A percentile compares a stretch with the other conserved stretches of the same genome.
phyloP scores from a whole-genome alignment of 2,797 vertebrate genomes.

The Eupleurogrammus muticus region DNA sequence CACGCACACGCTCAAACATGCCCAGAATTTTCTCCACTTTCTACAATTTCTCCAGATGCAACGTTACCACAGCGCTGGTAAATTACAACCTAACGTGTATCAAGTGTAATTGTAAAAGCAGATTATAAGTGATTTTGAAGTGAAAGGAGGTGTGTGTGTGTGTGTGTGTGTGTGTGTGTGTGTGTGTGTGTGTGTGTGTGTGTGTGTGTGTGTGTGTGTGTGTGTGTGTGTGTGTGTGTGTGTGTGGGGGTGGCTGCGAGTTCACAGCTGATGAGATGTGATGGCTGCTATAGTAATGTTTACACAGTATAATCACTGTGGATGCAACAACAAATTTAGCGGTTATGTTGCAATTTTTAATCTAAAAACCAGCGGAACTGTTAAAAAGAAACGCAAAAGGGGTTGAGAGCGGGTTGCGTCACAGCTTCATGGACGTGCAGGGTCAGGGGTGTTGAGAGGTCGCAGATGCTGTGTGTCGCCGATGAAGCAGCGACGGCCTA shows the following conservation, averaged over 20 bases:
- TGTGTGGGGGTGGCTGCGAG: constrained; percentile 21
- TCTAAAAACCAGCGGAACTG: constrained; percentile 22
- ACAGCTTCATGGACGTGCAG: neutral
- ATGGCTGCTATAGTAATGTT: constrained; percentile 42
- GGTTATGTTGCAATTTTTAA: constrained; percentile 39
- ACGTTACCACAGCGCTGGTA: constrained; percentile 40
- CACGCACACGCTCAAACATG: constrained; percentile 23
- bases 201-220: neutral
- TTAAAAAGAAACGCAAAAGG: constrained; percentile 8
- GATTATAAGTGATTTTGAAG: constrained; percentile 47
- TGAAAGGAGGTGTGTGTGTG: constrained; percentile 68
- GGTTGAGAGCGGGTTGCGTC: neutral
- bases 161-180: constrained; percentile 25
- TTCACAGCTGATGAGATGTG: constrained; percentile 50
- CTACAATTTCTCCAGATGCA: constrained; percentile 42
- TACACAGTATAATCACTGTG: constrained; percentile 58
- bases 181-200: neutral
- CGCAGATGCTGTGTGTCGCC: neutral
- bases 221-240: neutral
- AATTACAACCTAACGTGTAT: constrained; percentile 47
- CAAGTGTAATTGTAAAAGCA: constrained; percentile 47
- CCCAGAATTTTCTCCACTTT: constrained; percentile 31
- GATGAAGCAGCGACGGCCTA: neutral
- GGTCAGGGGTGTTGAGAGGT: neutral
- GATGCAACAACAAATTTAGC: constrained; percentile 58